phyloP scores from a whole-genome alignment of 2,113 vertebrate species.

The Oncorhynchus masou region DNA sequence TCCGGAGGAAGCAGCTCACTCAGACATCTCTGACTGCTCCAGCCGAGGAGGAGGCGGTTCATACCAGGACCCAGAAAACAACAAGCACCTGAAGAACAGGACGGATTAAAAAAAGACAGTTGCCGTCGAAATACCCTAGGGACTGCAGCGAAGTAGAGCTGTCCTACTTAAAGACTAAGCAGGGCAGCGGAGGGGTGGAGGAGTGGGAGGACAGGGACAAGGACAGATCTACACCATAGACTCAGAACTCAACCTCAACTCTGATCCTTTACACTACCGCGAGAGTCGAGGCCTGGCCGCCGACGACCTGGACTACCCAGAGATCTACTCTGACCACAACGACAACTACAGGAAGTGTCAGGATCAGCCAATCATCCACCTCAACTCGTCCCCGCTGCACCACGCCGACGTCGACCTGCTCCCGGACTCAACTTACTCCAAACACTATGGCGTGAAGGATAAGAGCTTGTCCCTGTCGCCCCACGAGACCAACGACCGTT shows the following conservation, averaged over 20 bases:
- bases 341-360: slow-evolving; percentile 85
- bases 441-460: slow-evolving; percentile 90
- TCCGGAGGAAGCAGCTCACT: slow-evolving; percentile 91
- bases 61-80: slow-evolving; percentile 88
- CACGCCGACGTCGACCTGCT: slow-evolving; percentile 81
- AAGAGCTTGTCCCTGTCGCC: slow-evolving; percentile 84
- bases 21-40: slow-evolving; percentile 92
- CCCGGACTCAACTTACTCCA: slow-evolving; percentile 84
- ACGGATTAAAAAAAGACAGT: slow-evolving; percentile 92
- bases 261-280: slow-evolving; percentile 81
- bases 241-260: slow-evolving; percentile 82
- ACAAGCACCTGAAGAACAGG: slow-evolving; percentile 93
- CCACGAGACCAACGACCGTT: slow-evolving; percentile 86
- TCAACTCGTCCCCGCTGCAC: slow-evolving; percentile 83
- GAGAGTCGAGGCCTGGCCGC: slow-evolving; percentile 82
- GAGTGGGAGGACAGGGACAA: slow-evolving; percentile 23
- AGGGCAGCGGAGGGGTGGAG: slow-evolving; percentile 69
- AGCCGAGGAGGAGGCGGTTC: slow-evolving; percentile 89
- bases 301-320: slow-evolving; percentile 84
- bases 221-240: slow-evolving; percentile 88
- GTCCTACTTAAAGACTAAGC: slow-evolving; percentile 94
- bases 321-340: slow-evolving; percentile 84
- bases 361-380: slow-evolving; percentile 82
- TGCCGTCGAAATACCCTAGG: slow-evolving; percentile 89
- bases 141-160: slow-evolving; percentile 93